Evolutionary conservation across 92 coral and sea anemone species (phyloP), one percentile per base, ranked within the genome.

Genomic region (Parazoanthus atlanticus): DNA sequence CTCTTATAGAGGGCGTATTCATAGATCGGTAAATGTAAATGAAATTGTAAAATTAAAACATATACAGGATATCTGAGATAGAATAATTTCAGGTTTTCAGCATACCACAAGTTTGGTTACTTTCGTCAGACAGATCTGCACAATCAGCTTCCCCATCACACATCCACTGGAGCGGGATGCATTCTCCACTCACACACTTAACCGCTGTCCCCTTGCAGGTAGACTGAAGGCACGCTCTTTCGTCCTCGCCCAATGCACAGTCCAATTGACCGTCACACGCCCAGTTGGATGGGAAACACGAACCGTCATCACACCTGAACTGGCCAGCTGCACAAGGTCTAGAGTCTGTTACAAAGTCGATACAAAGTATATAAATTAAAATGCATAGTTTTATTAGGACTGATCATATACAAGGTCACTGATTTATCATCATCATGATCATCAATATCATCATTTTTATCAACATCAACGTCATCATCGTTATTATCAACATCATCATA

Each of bases 61-160:
- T 11, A 7, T 46, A 46, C 49, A 46, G 49, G 49, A 46, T 8
- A 46, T 46, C 49, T 46, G 6, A 46, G 1, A 46, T 46, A 46
- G 12, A 46, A 46, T 11, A 46, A 64, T 34, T 30, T 54, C 32
- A 11, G 49, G 6, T 7, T 70, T 29, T 43, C 54, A 46, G 38
- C 87, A 28, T 83, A 83, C 86, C 87, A 17, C 87, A 84, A 84
- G 43, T 70, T 11, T 21, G 56, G 87, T 84, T 84, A 9, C 36
- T 84, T 54, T 84, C 87, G 38, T 84, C 87, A 13, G 87, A 84
- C 87, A 70, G 78, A 30, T 84, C 87, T 10, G 21, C 0, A 25
- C 87, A 84, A 30, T 84, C 87, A 2, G 64, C 78, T 10, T 84
- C 87, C 11, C 87, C 87, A 30, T 84, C 87, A 15, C 87, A 84